A percentile compares a stretch with the other conserved stretches of the same genome.
phyloP scores from a whole-genome alignment of 2,113 vertebrate genomes.

The Aspiorhynchus laticeps region DNA sequence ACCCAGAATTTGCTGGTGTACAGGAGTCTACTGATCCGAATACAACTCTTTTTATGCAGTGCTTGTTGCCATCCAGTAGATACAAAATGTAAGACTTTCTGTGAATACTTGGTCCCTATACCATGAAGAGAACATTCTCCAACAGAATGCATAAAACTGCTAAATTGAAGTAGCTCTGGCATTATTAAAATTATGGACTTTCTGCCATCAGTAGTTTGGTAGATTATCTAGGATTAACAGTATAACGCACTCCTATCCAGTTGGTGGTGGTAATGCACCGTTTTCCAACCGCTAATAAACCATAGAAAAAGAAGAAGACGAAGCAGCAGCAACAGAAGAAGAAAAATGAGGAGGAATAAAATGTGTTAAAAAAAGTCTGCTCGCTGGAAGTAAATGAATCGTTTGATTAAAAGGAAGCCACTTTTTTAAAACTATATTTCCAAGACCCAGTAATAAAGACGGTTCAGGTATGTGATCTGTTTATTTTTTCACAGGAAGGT shows the following conservation, averaged over 20 bases:
- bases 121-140: no score
- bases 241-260: neutral
- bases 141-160: no score
- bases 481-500: conserved; percentile 15
- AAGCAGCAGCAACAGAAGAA: neutral
- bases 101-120: no score
- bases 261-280: neutral
- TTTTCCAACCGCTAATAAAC: neutral
- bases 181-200: no score
- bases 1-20: no score
- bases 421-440: neutral
- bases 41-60: no score
- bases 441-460: neutral
- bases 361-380: neutral
- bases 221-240: no score
- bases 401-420: neutral
- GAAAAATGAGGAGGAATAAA: neutral
- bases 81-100: no score
- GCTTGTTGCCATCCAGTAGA: no score
- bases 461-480: neutral
- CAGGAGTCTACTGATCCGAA: no score
- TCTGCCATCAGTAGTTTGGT: no score
- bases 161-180: no score
- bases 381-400: neutral
- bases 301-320: neutral